Evolutionary conservation across 2,888 invertebrate species (phyloP).

Genomic region (Drosophila seclusa): DNA sequence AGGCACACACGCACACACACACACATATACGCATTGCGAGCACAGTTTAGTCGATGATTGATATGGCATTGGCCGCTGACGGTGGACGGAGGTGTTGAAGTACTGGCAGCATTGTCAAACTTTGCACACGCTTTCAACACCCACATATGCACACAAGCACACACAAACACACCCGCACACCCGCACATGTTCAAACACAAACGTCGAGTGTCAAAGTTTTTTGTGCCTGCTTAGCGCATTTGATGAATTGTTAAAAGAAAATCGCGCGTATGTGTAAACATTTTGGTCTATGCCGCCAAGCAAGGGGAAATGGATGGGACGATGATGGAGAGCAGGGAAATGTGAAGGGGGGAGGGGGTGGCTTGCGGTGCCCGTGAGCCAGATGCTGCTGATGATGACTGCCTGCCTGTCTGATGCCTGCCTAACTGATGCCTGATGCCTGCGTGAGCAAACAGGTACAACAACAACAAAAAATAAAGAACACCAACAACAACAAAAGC

Average conservation of each 20-base stretch:
- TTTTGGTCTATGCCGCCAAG: slow-evolving; percentile 60
- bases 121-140: slow-evolving; percentile 39
- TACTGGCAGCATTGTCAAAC: slow-evolving; percentile 51
- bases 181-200: slow-evolving; percentile 45
- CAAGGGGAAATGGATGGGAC: slow-evolving; percentile 12
- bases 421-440: slow-evolving; percentile 19
- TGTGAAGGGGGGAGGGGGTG: not conserved
- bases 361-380: slow-evolving; percentile 38
- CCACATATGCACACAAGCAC: not conserved
- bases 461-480: slow-evolving; percentile 22
- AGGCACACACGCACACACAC: not conserved
- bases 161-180: slow-evolving; percentile 9
- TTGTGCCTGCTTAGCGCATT: slow-evolving; percentile 72
- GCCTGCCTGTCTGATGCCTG: slow-evolving; percentile 39
- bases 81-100: slow-evolving; percentile 9
- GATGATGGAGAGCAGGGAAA: not conserved
- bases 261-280: slow-evolving; percentile 78
- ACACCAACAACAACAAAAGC: slow-evolving; percentile 6
- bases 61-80: slow-evolving; percentile 54
- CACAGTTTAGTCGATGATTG: slow-evolving; percentile 75
- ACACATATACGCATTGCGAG: slow-evolving; percentile 7
- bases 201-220: slow-evolving; percentile 80
- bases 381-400: slow-evolving; percentile 65
- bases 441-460: slow-evolving; percentile 62
- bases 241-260: slow-evolving; percentile 81